These are phyloP conservation scores for Microctenopoma stevenorrisi DNA, from an alignment of 2,797 vertebrate genomes.

Conservation along the genomic window DNA sequence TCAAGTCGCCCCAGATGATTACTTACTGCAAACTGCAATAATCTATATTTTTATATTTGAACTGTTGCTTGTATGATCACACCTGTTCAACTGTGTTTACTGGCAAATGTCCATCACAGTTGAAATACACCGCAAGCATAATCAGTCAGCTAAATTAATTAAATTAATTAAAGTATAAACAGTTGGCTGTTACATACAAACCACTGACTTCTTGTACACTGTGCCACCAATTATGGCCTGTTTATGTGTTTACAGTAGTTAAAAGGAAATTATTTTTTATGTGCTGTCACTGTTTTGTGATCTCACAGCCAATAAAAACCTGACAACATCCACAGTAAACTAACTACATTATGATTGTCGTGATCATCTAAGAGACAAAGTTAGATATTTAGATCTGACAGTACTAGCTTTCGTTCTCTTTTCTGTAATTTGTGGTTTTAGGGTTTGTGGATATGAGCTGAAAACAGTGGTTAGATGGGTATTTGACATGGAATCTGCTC, in stretches of 20 bases:
- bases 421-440: constrained; percentile 69
- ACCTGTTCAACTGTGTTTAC: constrained; percentile 36
- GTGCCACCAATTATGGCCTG: constrained; percentile 27
- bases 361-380: not conserved
- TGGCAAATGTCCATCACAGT: not conserved
- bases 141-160: constrained; percentile 50
- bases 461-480: constrained; percentile 66
- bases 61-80: not conserved
- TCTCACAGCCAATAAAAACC: constrained; percentile 8
- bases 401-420: constrained; percentile 19
- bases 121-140: constrained; percentile 5
- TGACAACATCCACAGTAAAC: constrained; percentile 23
- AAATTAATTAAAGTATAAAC: constrained; percentile 22
- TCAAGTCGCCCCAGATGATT: no score
- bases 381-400: not conserved
- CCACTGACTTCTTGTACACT: constrained; percentile 12
- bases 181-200: constrained; percentile 20
- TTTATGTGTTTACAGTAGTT: constrained; percentile 33
- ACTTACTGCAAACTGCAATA: no score
- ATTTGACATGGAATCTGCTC: constrained; percentile 67
- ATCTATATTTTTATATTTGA: not conserved
- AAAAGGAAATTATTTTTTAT: constrained; percentile 19
- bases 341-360: not conserved
- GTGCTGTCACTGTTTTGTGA: constrained; percentile 9
- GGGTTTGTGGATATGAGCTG: constrained; percentile 57